A percentile compares a stretch with the other conserved stretches of the same genome.
Conservation (phyloP, 35 echinoderm and acorn worm genomes). For the Anneissia japonica region DNA sequence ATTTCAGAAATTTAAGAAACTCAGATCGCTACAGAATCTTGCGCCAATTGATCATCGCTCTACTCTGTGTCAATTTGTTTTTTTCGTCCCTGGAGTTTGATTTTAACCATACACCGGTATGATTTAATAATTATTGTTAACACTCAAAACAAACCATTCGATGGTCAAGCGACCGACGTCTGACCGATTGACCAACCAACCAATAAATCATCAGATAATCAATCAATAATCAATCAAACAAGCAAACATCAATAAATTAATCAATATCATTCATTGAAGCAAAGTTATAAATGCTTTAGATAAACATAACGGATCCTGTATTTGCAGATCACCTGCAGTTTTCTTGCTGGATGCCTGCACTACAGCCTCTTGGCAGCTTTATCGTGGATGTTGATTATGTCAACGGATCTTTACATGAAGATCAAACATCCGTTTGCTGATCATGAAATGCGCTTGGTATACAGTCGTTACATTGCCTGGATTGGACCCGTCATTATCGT, state of each 20-base stretch:
- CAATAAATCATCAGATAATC: too few relatives aligned
- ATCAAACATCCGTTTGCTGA: neutral
- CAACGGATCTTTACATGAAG: neutral
- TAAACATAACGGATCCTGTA: too few relatives aligned
- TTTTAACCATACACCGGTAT: neutral
- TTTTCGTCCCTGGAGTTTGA: neutral
- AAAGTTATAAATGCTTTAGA: too few relatives aligned
- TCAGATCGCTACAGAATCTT: neutral
- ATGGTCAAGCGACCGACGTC: too few relatives aligned
- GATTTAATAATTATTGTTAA: too few relatives aligned
- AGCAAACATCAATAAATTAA: too few relatives aligned
- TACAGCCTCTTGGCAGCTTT: neutral
- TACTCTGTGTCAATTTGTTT: neutral
- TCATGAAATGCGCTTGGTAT: neutral
- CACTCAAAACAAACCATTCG: too few relatives aligned
- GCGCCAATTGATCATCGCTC: neutral
- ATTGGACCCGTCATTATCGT: neutral
- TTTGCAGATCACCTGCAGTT: neutral
- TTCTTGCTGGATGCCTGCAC: neutral
- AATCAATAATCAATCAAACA: too few relatives aligned
- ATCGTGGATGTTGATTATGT: neutral
- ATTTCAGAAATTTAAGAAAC: neutral
- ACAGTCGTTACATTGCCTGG: neutral
- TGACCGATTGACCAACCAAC: too few relatives aligned
- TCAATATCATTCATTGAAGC: too few relatives aligned